Evolutionary conservation across 2,113 vertebrate species (phyloP).

Genomic region (Scytalopus superciliaris): DNA sequence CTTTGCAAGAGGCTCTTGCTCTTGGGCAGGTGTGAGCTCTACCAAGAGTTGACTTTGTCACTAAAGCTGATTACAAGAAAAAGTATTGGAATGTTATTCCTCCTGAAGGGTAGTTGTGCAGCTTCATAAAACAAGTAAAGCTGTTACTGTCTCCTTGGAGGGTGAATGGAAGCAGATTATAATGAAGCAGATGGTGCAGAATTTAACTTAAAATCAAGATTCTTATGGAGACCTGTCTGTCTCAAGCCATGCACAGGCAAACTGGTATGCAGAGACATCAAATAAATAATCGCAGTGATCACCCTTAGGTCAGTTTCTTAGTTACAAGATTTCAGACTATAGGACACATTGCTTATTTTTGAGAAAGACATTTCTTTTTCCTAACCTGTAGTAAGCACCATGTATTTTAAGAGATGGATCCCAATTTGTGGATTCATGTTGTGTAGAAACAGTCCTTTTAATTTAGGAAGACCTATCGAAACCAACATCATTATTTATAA

Average conservation of each 20-base stretch:
- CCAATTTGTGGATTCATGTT: neutral
- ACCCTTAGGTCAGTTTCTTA: neutral
- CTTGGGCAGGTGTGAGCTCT: neutral
- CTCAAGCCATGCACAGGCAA: neutral
- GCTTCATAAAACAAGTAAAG: neutral
- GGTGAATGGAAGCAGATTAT: neutral
- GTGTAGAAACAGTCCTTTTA: neutral
- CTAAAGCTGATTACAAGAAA: neutral
- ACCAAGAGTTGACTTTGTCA: neutral
- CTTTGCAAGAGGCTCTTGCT: neutral
- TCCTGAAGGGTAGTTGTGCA: neutral
- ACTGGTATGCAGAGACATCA: neutral
- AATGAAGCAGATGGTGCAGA: neutral
- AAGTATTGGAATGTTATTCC: neutral
- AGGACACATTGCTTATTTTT: neutral
- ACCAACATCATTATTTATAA: neutral
- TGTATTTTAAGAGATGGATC: neutral
- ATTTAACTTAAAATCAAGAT: constrained; percentile 13
- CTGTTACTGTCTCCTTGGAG: neutral
- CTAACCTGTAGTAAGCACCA: neutral
- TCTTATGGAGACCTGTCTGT: neutral
- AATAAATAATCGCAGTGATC: neutral
- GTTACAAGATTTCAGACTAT: neutral
- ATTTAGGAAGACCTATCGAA: neutral
- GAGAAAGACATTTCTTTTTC: neutral